Conservation (phyloP, 1,140 invertebrate genomes). For the Bombus sylvicola region DNA sequence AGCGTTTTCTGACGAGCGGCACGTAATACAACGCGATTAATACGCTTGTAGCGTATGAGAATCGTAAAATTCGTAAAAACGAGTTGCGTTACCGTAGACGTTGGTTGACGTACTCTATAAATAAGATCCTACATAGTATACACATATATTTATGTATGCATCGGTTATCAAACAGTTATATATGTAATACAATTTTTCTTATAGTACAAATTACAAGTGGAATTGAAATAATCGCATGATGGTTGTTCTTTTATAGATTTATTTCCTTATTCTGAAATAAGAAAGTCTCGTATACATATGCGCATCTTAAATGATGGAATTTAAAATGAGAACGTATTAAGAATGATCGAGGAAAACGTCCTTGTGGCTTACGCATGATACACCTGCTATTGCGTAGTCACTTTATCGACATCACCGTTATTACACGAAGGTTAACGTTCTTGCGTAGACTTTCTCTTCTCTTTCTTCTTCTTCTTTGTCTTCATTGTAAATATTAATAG, state of each 20-base stretch:
- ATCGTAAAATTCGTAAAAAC: not conserved
- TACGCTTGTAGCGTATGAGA: not conserved
- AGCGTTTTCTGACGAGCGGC: not conserved
- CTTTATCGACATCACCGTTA: not conserved
- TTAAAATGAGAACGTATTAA: not conserved
- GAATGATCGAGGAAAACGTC: not conserved
- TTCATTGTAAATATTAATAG: not conserved
- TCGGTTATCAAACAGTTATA: too few relatives aligned
- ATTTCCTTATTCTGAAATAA: not conserved
- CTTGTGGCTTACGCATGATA: constrained; percentile 9
- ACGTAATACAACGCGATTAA: not conserved
- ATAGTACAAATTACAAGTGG: not conserved
- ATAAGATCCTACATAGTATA: not conserved
- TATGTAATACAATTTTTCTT: not conserved
- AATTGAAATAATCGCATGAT: not conserved
- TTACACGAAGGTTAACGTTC: constrained; percentile 22
- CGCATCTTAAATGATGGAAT: not conserved
- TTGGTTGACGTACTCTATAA: not conserved
- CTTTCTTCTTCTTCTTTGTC: not conserved
- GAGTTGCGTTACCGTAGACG: not conserved
- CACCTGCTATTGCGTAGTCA: constrained; percentile 6
- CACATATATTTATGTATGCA: not conserved
- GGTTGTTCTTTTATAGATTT: not conserved
- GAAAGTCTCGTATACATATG: not conserved
- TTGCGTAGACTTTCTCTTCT: constrained; percentile 6